Evolutionary conservation across 2,888 invertebrate genomes (phyloP), one percentile per base, ranked within the genome.

Genomic region (Pecten maximus): DNA sequence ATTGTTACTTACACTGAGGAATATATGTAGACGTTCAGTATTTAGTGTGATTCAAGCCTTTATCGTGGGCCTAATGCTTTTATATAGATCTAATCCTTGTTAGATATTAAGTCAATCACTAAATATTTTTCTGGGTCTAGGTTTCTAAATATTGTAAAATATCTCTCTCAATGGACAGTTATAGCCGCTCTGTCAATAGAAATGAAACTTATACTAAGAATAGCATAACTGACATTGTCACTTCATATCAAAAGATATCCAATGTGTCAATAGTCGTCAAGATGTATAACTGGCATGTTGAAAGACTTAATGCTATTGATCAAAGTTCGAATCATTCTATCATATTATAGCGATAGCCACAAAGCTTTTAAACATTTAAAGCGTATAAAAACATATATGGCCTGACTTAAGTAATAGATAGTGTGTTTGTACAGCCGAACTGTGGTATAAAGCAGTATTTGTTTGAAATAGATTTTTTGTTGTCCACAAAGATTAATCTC

Each of bases 111-210:
- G 28, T 74, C 74, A 74, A 23, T 74, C 74, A 35, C 35, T 74
- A 74, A 74, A 74, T 74, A 74, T 74, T 74, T 60, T 74, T 74
- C 74, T 74, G 28, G 74, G 74, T 74, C 35, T 74, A 74, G 74
- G 74, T 74, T 74, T 74, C 74, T 74, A 74, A 74, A 74, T 74
- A 74, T 74, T 74, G 15, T 74, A 35, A 74, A 74, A 35, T 74
- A 74, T 74, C 74, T 28, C 74, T 74, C 12, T 74, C 74, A 74
- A 74, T 74, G 74, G 1, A 28, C 8, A 74, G 16, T 28, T 35
- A 28, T 10, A 74, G 28, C 74, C 35, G 28, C 6, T 74, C 74
- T 74, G 74, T 74, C 74, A 74, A 74, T 35, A 74, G 35, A 74
- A 74, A 74, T 74, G 12, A 74, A 28, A 74, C 74, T 74, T 74